These are phyloP conservation scores for Paralinhomoeus sp. DNA, from an alignment of 2,888 invertebrate species.

Conservation along the genomic window DNA sequence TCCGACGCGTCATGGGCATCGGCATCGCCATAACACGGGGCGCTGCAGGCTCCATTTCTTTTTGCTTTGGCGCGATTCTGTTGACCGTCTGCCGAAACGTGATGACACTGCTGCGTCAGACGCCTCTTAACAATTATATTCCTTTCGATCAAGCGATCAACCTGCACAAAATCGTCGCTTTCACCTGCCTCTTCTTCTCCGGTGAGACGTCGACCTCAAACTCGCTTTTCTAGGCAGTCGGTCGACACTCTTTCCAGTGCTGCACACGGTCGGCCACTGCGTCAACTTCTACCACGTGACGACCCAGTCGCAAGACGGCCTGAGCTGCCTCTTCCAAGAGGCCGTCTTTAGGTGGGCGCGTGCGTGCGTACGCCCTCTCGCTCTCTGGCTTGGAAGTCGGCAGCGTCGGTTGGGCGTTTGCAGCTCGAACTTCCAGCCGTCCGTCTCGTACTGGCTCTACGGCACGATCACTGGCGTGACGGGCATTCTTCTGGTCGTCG, in stretches of 20 bases:
- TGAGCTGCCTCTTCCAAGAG: conserved; percentile 72
- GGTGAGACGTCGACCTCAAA: conserved; percentile 12
- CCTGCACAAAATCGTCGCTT: conserved; percentile 86
- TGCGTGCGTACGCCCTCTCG: background rate
- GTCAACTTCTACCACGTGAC: conserved; percentile 93
- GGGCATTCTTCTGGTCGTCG: conserved; percentile 55
- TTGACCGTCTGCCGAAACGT: conserved; percentile 61
- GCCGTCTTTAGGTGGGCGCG: conserved; percentile 43
- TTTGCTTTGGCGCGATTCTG: conserved; percentile 69
- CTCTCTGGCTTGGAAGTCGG: background rate
- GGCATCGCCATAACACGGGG: conserved; percentile 84
- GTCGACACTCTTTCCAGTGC: conserved; percentile 27
- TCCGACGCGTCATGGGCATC: conserved; percentile 86
- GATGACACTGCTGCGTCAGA: conserved; percentile 72
- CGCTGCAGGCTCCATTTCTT: conserved; percentile 74
- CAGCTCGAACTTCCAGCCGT: conserved; percentile 65
- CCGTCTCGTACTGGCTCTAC: conserved; percentile 82
- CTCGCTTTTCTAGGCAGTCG: too few species aligned
- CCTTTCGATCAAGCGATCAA: conserved; percentile 82
- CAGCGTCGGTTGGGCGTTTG: conserved; percentile 28
- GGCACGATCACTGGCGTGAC: conserved; percentile 63
- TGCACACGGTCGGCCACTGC: conserved; percentile 78
- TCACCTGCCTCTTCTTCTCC: conserved; percentile 76
- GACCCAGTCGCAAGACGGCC: conserved; percentile 72
- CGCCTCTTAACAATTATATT: conserved; percentile 73